Base-by-base conservation (phyloP, 1,140 invertebrate species). In the Holotrichia oblita region DNA sequence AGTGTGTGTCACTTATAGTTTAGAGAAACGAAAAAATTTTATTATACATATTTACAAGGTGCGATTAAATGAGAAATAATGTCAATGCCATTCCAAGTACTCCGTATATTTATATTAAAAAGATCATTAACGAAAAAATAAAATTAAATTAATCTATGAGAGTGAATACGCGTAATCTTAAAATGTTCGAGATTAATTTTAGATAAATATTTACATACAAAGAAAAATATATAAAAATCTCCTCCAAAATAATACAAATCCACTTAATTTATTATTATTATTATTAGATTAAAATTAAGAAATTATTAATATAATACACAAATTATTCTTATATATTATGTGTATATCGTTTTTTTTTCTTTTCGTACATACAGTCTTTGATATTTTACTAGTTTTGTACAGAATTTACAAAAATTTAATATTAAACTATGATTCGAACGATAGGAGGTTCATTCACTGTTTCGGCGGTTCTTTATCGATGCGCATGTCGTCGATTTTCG, bases 401-500 rank as follows among this genome's bases (percentile, higher is more conserved):
- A 64, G 44, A 64, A 64, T 64, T 64, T 64, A 64, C 61, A 64
- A 64, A 8, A n/a, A n/a, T n/a, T n/a, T 64, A 20, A 64, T 64
- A 64, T 73, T 73, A 73, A n/a, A 73, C 72, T 73, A 40, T 40
- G 12, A 48, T n/a, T 48, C n/a, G 12, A n/a, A n/a, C n/a, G n/a
- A 17, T 73, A 12, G 34, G 10, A 41, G 8, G 0, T 40, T 73
- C 20, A 8, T 64, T 79, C 48, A 79, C 79, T 85, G 84, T 81
- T 85, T 85, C 10, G 85, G 83, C 7, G 84, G 85, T 78, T 85
- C 86, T 81, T 86, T 87, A 61, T 93, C 93, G 0, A 90, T 89
- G 0, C 93, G 89, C 89, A 96, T 92, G 1, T 92, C 90, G 84
- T 95, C 94, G 69, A 96, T 95, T 84, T 92, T 93, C 14, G 95